Conservation (phyloP, 2,797 vertebrate species). For the Sebastes matsubarae region DNA sequence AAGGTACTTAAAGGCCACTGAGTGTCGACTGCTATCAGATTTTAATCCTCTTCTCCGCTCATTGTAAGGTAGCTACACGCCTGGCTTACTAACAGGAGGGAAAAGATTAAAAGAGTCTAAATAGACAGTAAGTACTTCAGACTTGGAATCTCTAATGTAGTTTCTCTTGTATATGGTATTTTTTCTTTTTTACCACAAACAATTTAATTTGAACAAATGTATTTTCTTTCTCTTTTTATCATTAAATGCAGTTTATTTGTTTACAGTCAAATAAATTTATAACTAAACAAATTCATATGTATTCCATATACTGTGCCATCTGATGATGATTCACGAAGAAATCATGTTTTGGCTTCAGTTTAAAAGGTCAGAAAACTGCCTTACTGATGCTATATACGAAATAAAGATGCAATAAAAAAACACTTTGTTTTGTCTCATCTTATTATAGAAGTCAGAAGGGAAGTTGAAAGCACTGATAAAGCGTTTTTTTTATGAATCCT, state of each 20-base stretch:
- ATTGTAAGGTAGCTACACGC: conserved; percentile 38
- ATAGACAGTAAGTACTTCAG: not conserved
- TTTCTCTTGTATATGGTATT: not conserved
- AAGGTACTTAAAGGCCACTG: conserved; percentile 64
- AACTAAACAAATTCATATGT: not conserved
- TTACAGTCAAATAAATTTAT: not conserved
- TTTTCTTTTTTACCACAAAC: not conserved
- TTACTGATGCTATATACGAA: not conserved
- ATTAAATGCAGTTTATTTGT: not conserved
- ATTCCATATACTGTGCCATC: not conserved
- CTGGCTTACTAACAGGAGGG: conserved; percentile 9
- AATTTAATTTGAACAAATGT: not conserved
- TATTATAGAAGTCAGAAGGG: not conserved
- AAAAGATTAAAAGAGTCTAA: conserved; percentile 19
- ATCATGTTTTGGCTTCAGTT: not conserved
- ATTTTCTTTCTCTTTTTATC: not conserved
- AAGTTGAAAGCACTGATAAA: not conserved
- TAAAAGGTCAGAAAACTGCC: not conserved
- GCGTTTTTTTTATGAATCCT: not conserved
- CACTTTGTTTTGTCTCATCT: not conserved
- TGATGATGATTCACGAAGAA: not conserved
- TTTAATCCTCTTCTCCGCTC: conserved; percentile 56
- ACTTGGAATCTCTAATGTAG: not conserved
- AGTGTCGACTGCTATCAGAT: conserved; percentile 64
- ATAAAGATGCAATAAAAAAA: not conserved